These are phyloP conservation scores for Planococcus citri DNA, from an alignment of 1,140 invertebrate species.

Conservation along the genomic window DNA sequence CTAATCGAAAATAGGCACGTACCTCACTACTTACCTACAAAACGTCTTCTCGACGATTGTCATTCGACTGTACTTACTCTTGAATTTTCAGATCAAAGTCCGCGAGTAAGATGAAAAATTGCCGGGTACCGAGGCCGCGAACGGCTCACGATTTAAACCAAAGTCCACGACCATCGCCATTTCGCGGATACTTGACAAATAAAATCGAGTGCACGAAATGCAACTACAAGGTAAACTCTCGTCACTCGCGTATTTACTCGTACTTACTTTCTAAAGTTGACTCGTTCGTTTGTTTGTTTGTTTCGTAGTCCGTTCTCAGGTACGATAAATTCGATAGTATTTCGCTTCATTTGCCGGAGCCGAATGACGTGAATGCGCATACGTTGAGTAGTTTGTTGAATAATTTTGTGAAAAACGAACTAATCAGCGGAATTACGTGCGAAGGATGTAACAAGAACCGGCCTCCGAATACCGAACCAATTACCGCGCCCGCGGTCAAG, in stretches of 20 bases:
- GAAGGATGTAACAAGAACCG: conserved; percentile 51
- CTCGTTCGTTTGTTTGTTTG: conserved; percentile 23
- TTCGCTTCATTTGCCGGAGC: conserved; percentile 56
- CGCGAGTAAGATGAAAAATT: too few relatives aligned
- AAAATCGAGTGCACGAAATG: conserved; percentile 24
- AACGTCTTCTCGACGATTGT: too few relatives aligned
- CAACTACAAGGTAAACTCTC: conserved; percentile 18
- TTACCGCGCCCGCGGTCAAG: conserved; percentile 53
- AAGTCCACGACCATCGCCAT: conserved; percentile 22
- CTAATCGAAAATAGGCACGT: neutral
- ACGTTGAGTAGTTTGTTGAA: conserved; percentile 56
- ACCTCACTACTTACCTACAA: too few relatives aligned
- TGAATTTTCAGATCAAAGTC: too few relatives aligned
- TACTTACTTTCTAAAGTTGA: neutral
- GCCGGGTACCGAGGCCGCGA: neutral
- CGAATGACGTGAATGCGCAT: conserved; percentile 38
- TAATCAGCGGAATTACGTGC: conserved; percentile 71
- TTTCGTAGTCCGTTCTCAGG: conserved; percentile 58
- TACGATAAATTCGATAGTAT: conserved; percentile 85
- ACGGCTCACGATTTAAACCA: conserved; percentile 17
- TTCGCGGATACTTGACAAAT: conserved; percentile 24
- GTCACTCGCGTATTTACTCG: neutral
- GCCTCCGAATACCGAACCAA: conserved; percentile 33
- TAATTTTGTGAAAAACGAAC: conserved; percentile 69
- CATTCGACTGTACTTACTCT: too few relatives aligned